Percentiles rank a stretch among this genome's conserved stretches.
Conservation (phyloP, 1,140 invertebrate species). For the Drosophila kanapiae region DNA sequence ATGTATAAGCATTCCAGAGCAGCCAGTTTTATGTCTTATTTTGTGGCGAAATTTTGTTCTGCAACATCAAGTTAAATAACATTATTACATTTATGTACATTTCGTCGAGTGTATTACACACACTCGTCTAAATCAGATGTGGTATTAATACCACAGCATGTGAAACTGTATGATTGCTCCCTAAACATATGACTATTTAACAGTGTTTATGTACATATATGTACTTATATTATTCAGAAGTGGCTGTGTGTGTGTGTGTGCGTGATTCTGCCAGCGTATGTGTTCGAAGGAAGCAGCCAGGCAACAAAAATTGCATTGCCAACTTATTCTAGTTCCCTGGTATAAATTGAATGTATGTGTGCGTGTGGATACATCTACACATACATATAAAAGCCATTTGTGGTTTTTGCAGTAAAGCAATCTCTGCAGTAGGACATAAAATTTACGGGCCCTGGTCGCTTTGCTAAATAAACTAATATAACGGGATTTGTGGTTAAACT, state of each 20-base stretch:
- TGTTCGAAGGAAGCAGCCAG: constrained; percentile 10
- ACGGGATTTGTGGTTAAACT: neutral
- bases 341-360: constrained; percentile 15
- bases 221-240: neutral
- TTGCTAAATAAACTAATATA: neutral
- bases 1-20: constrained; percentile 36
- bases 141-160: constrained; percentile 36
- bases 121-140: constrained; percentile 40
- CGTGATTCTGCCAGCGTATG: constrained; percentile 1
- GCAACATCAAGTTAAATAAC: neutral
- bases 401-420: constrained; percentile 31
- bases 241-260: neutral
- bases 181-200: constrained; percentile 36
- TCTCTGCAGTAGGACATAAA: constrained; percentile 19
- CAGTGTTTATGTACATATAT: constrained; percentile 14
- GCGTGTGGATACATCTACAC: constrained; percentile 19
- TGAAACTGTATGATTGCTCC: constrained; percentile 7
- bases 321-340: constrained; percentile 43
- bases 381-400: constrained; percentile 25
- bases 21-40: constrained; percentile 6
- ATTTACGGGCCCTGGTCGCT: neutral
- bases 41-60: neutral
- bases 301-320: constrained; percentile 29
- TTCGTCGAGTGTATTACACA: constrained; percentile 34
- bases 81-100: neutral